Evolutionary conservation across 2,888 invertebrate species (phyloP), one percentile per base, ranked within the genome.

Genomic region (Baccha elongata): DNA sequence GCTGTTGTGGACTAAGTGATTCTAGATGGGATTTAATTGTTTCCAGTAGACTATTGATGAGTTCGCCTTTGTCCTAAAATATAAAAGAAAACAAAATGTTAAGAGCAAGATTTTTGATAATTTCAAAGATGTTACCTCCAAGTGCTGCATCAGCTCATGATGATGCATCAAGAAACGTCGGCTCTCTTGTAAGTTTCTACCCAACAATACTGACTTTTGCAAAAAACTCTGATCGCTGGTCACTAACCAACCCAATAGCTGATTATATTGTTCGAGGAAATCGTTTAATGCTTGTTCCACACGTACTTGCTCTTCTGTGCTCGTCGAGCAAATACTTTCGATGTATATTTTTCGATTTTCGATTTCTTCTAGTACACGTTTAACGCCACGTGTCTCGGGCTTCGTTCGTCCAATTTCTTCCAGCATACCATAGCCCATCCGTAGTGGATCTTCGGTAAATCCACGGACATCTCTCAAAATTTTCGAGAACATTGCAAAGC

Each of bases 151-250:
- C 55, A 96, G 90, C 87, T 94, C 93, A 86, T 94, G 93, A 88
- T 96, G 96, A 85, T 94, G 91, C 86, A 94, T 92, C 81, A 95
- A 92, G 89, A 96, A 96, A 88, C 95, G 95, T 86, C 93, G 92
- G 46, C 95, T 94, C 90, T 93, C 92, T 6, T 92, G 90, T 26
- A 93, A 88, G 87, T 93, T 93, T 64, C 92, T 92, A n/a, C 96
- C 96, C 93, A 96, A 94, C 87, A 95, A 93, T 81, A 93, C 92
- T 87, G 95, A 94, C 42, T 94, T 93, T 86, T 94, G 93, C 50
- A 96, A 91, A 87, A 95, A 95, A 58, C 93, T 92, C 87, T 95
- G 95, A 0, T 94, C 95, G 26, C 95, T 94, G 67, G 94, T 94
- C 23, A 93, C 92, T 64, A 96, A 88, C 96, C 96, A 96, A n/a